These are phyloP conservation scores for Amphipyra tragopoginis DNA, from an alignment of 2,888 invertebrate genomes.

Conservation along the genomic window DNA sequence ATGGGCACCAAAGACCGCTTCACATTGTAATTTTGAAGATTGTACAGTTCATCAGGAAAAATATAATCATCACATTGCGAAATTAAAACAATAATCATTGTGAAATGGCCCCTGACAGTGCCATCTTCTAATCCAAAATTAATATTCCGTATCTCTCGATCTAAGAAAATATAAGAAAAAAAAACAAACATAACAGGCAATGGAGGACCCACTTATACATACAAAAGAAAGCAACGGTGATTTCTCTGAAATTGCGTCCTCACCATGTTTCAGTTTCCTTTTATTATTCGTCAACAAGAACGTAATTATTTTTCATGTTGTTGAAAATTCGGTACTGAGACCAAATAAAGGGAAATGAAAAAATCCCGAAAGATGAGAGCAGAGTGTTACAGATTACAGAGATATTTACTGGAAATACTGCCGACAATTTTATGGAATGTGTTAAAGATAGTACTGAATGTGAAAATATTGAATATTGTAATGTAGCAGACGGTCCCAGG, in stretches of 20 bases:
- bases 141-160: constrained; percentile 8
- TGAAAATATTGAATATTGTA: no score
- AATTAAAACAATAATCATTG: no score
- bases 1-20: no score
- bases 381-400: constrained; percentile 21
- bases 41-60: no score
- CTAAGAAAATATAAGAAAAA: constrained; percentile 21
- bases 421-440: no score
- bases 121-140: constrained; percentile 17
- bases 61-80: no score
- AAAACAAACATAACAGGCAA: constrained; percentile 19
- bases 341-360: constrained; percentile 31
- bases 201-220: constrained; percentile 28
- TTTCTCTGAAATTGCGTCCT: constrained; percentile 51
- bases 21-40: no score
- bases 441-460: no score
- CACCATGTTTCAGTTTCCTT: constrained; percentile 45
- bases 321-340: constrained; percentile 28
- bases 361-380: constrained; percentile 8
- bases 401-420: no score
- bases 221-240: constrained; percentile 32
- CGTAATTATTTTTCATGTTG: constrained; percentile 53
- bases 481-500: no score
- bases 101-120: constrained; percentile 3
- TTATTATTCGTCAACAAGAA: constrained; percentile 55